phyloP scores from a whole-genome alignment of 2,113 vertebrate genomes.

The Microcebus griseorufus region DNA sequence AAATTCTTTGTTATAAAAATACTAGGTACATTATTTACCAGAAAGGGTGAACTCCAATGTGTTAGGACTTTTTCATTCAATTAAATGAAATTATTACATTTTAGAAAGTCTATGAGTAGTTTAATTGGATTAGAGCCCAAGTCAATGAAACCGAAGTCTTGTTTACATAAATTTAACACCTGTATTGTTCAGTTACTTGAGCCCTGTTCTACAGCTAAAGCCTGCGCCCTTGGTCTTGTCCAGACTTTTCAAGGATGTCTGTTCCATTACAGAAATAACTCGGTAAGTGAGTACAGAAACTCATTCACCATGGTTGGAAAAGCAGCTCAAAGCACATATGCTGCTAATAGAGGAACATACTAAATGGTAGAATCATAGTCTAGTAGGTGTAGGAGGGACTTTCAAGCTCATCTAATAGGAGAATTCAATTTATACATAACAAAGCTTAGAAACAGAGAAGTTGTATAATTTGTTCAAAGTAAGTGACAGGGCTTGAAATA shows the following conservation, averaged over 20 bases:
- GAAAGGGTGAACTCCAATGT: slow-evolving; percentile 21
- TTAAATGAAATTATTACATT: slow-evolving; percentile 25
- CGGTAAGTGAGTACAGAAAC: neutral
- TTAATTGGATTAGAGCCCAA: neutral
- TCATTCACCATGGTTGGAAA: neutral
- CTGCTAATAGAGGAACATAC: neutral
- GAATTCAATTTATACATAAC: neutral
- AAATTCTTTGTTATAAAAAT: slow-evolving; percentile 38
- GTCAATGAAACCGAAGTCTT: neutral
- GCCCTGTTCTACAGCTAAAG: neutral
- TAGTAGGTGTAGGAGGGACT: neutral
- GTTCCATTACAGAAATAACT: neutral
- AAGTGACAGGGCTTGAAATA: neutral
- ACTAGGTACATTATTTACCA: neutral
- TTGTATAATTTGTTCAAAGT: neutral
- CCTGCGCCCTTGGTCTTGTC: neutral
- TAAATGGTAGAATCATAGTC: neutral
- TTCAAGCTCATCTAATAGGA: neutral
- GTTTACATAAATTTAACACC: neutral
- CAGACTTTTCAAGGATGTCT: neutral
- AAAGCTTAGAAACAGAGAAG: neutral
- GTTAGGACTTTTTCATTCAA: neutral
- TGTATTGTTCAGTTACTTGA: neutral
- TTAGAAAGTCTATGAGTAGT: neutral
- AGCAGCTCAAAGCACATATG: neutral